Evolutionary conservation across 2,113 vertebrate genomes (phyloP).

Genomic region (Ailuropoda melanoleuca): DNA sequence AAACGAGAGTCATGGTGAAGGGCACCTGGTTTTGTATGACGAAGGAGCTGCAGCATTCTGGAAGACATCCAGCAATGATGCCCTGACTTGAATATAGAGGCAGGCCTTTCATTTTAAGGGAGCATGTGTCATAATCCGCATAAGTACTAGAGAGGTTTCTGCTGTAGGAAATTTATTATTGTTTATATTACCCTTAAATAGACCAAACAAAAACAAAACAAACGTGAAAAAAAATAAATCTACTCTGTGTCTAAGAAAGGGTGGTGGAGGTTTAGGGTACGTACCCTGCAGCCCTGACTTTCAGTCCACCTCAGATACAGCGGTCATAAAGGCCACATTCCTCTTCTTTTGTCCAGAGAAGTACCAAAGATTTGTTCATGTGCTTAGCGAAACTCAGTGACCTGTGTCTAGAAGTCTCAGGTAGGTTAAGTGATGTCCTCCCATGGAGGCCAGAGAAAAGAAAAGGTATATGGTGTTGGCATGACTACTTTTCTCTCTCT

Average conservation of each 20-base stretch:
- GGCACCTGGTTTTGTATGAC: neutral
- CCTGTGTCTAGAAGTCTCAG: neutral
- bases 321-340: neutral
- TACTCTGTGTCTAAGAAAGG: neutral
- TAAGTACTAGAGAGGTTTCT: neutral
- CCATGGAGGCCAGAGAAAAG: neutral
- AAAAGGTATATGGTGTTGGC: neutral
- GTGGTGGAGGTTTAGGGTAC: neutral
- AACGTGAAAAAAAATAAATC: neutral
- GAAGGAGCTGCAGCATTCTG: accelerated
- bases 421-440: neutral
- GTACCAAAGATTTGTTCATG: neutral
- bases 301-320: neutral
- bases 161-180: neutral
- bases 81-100: neutral
- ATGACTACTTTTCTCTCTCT: neutral
- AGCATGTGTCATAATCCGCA: neutral
- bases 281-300: neutral
- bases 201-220: neutral
- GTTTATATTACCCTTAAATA: neutral
- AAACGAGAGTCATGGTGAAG: neutral
- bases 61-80: accelerated
- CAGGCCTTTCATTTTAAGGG: neutral
- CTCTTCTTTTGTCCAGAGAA: neutral
- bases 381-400: neutral